phyloP scores from a whole-genome alignment of 2,797 vertebrate species.

The Nannoperca obscura region DNA sequence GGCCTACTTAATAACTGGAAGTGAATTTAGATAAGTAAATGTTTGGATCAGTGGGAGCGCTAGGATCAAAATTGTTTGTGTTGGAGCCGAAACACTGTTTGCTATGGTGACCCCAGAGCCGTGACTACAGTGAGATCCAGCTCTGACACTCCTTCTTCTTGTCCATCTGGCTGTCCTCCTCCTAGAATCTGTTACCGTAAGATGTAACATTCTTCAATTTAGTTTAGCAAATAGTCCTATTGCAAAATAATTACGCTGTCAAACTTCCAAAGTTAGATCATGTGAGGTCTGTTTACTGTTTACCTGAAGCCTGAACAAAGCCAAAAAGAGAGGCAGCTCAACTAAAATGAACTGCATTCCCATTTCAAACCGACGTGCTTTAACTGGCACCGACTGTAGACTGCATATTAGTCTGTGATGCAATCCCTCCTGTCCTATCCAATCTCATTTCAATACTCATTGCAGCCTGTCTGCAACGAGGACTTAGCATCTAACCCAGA shows the following conservation, averaged over 20 bases:
- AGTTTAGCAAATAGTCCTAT: conserved; percentile 50
- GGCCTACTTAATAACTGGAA: conserved; percentile 49
- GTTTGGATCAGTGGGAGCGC: conserved; percentile 69
- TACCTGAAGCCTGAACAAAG: conserved; percentile 45
- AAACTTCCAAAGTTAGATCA: conserved; percentile 36
- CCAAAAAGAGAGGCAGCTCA: conserved; percentile 35
- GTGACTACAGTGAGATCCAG: conserved; percentile 47
- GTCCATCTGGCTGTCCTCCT: conserved; percentile 46
- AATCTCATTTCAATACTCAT: conserved; percentile 74
- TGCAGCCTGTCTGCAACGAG: conserved; percentile 68
- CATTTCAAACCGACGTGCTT: conserved; percentile 53
- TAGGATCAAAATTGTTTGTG: conserved; percentile 75
- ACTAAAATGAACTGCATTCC: conserved; percentile 41
- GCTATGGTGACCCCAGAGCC: conserved; percentile 70
- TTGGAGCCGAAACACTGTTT: conserved; percentile 68
- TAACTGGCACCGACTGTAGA: conserved; percentile 56
- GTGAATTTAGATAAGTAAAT: conserved; percentile 76
- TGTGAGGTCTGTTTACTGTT: conserved; percentile 49
- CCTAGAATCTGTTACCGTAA: conserved; percentile 36
- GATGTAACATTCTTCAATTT: conserved; percentile 43
- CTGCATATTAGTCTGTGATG: conserved; percentile 67
- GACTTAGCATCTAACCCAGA: conserved; percentile 50
- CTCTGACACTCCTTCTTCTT: conserved; percentile 41
- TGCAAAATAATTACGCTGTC: conserved; percentile 23
- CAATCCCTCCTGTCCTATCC: conserved; percentile 68